Conservation (phyloP, 2,888 invertebrate genomes). For the Adelphocoris suturalis region DNA sequence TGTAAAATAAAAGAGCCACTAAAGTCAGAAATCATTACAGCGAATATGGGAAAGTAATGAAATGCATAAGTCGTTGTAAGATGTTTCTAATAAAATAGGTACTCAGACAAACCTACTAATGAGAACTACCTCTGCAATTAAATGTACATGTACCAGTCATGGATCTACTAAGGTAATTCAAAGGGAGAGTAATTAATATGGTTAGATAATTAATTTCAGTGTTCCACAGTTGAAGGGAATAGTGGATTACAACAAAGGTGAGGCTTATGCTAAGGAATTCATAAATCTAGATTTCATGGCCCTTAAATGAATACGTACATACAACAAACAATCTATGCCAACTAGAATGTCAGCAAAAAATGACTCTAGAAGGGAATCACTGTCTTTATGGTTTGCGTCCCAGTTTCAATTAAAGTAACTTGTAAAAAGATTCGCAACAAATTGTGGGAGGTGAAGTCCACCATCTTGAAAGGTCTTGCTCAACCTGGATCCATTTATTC, state of each 20-base stretch:
- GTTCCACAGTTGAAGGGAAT: neutral
- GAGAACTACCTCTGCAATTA: neutral
- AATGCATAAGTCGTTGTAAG: neutral
- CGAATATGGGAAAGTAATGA: neutral
- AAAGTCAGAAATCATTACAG: neutral
- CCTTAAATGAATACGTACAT: neutral
- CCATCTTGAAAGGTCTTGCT: too few relatives aligned
- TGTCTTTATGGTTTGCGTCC: slow-evolving; percentile 5
- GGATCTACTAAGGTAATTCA: neutral
- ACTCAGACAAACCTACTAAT: neutral
- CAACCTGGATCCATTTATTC: too few relatives aligned
- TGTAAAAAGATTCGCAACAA: too few relatives aligned
- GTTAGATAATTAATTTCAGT: too few relatives aligned
- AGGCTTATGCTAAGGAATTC: neutral
- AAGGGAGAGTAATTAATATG: too few relatives aligned
- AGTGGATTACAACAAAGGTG: neutral
- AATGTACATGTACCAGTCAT: neutral
- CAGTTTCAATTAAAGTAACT: neutral
- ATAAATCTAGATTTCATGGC: neutral
- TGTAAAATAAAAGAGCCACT: neutral
- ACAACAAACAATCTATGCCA: neutral
- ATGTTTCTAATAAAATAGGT: slow-evolving; percentile 11
- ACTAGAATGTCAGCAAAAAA: neutral
- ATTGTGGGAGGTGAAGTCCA: too few relatives aligned
- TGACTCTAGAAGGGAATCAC: neutral